Evolutionary conservation across 2,888 invertebrate species (phyloP).

Genomic region (Lagria hirta): DNA sequence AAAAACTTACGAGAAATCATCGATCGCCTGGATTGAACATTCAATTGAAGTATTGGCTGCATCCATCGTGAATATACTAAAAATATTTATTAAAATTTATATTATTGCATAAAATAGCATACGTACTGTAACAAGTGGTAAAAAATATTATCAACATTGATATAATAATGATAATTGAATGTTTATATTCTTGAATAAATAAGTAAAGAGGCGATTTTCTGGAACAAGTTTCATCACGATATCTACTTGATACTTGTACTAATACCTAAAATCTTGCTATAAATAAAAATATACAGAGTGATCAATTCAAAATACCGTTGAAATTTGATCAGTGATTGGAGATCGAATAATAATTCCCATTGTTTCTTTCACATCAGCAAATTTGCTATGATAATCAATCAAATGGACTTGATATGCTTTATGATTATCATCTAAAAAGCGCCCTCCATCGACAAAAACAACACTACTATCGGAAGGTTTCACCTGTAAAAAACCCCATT

Average conservation of each 20-base stretch:
- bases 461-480: constrained; percentile 46
- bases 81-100: constrained; percentile 8
- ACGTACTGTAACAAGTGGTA: constrained; percentile 50
- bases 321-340: constrained; percentile 44
- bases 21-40: constrained; percentile 36
- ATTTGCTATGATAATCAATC: constrained; percentile 52
- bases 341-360: constrained; percentile 48
- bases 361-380: constrained; percentile 46
- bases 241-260: constrained; percentile 35
- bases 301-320: constrained; percentile 35
- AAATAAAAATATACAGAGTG: background rate
- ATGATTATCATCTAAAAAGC: constrained; percentile 33
- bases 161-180: constrained; percentile 36
- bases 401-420: constrained; percentile 43
- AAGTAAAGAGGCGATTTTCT: constrained; percentile 35
- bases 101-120: constrained; percentile 1
- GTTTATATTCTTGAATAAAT: constrained; percentile 39
- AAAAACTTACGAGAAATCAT: constrained; percentile 16
- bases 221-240: constrained; percentile 31
- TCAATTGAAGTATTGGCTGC: constrained; percentile 50
- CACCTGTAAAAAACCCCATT: constrained; percentile 39
- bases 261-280: constrained; percentile 30
- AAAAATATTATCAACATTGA: constrained; percentile 47
- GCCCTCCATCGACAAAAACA: constrained; percentile 39
- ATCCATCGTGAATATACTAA: constrained; percentile 50